A percentile compares a stretch with the other conserved stretches of the same genome.
phyloP scores from a whole-genome alignment of 2,888 invertebrate species.

The Apamea epomidion region DNA sequence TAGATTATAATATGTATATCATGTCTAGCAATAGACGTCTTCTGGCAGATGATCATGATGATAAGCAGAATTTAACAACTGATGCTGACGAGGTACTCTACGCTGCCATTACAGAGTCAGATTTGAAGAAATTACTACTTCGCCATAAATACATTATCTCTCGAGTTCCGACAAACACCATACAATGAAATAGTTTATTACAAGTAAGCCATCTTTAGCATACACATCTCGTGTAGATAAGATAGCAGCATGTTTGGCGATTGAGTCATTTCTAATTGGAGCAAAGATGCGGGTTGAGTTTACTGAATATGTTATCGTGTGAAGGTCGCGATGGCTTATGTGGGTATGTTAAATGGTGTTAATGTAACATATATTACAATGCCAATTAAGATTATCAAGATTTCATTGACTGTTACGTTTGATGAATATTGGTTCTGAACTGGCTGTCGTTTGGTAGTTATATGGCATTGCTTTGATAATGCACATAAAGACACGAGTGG shows the following conservation, averaged over 20 bases:
- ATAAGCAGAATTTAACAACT: not conserved
- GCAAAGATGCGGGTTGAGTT: slow-evolving; percentile 43
- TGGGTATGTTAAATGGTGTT: slow-evolving; percentile 27
- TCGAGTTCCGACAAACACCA: not conserved
- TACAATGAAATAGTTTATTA: slow-evolving; percentile 31
- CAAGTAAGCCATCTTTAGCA: slow-evolving; percentile 27
- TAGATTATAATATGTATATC: not conserved
- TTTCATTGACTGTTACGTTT: not conserved
- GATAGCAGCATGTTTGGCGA: slow-evolving; percentile 35
- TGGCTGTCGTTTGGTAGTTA: not conserved
- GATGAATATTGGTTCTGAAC: not conserved
- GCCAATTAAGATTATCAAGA: not conserved
- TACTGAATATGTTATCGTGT: slow-evolving; percentile 45
- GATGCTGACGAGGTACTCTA: not conserved
- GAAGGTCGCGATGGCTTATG: slow-evolving; percentile 35
- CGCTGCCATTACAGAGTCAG: too few relatives aligned
- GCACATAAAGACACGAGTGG: too few relatives aligned
- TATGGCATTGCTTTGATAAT: not conserved
- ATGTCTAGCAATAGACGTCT: not conserved
- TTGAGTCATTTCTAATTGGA: slow-evolving; percentile 54
- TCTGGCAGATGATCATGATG: not conserved
- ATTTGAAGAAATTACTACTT: not conserved
- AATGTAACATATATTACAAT: slow-evolving; percentile 7
- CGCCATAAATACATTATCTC: not conserved
- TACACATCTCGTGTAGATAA: slow-evolving; percentile 50